Conservation (phyloP, 2,113 vertebrate genomes). For the Meriones unguiculatus region DNA sequence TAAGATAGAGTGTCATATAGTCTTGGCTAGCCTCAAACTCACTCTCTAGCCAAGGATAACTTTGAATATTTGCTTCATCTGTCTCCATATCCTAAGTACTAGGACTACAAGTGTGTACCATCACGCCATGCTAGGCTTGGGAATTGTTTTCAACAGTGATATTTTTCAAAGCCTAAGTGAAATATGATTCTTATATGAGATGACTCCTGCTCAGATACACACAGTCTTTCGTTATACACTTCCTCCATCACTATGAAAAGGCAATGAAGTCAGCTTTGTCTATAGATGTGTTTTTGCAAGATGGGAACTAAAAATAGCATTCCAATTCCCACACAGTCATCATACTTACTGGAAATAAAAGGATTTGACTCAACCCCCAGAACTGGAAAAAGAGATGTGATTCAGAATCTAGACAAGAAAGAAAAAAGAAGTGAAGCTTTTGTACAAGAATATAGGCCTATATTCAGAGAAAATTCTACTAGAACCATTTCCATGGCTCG, state of each 20-base stretch:
- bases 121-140: background rate
- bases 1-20: background rate
- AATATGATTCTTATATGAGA: background rate
- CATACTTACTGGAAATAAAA: background rate
- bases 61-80: background rate
- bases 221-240: background rate
- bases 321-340: background rate
- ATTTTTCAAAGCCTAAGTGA: conserved; percentile 19
- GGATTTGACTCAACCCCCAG: background rate
- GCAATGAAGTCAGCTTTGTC: background rate
- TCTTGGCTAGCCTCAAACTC: background rate
- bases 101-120: background rate
- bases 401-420: background rate
- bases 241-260: background rate
- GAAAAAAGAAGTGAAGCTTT: background rate
- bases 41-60: background rate
- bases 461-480: background rate
- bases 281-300: background rate
- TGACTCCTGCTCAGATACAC: background rate
- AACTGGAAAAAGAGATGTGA: background rate
- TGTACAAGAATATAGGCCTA: background rate
- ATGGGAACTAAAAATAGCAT: background rate
- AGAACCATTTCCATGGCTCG: background rate
- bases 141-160: background rate
- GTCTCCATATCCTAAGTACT: background rate